Evolutionary conservation across 2,113 vertebrate genomes (phyloP), one percentile per base, ranked within the genome.

Genomic region (Lonchura striata): DNA sequence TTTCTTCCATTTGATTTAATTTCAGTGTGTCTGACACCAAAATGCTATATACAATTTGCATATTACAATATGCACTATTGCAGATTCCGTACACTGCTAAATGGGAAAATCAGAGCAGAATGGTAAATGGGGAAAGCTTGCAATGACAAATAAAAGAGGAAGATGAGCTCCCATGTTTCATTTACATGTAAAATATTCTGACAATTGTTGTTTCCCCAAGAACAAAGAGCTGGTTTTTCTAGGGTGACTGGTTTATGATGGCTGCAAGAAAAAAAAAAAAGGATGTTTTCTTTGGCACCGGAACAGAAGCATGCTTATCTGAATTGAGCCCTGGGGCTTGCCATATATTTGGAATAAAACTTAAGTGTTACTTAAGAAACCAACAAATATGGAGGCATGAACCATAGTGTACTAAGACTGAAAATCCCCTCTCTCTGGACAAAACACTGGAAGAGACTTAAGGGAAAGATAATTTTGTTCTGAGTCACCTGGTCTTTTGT

Each of bases 1-100:
- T 95, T 96, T 41, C 94, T 97, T 95, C 97, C 97, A 98, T 98
- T 98, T 98, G 98, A 98, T 96, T 98, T 97, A 98, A 98, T 98
- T 98, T 98, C 95, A 92, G 88, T 96, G 95, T 97, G 94, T 97
- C 97, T 98, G 97, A 98, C 96, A 97, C 94, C 95, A 96, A 96
- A 94, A 96, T 81, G 89, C 94, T 97, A 94, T 94, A 87, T 88
- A 95, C 90, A 88, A 97, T 98, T 98, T 98, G 96, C 98, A 98
- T 98, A 98, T 97, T 97, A 97, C 97, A 98, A 95, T 96, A 97
- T 95, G 94, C 97, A 89, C 96, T 97, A 92, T 83, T 97, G 95
- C 91, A 90, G 94, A 95, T 96, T 97, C 95, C 91, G 53, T 87
- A 90, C 94, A 82, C 88, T 82, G 84, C 92, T 96, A 96, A 97